Evolutionary conservation across 2,113 vertebrate genomes (phyloP).

Genomic region (Anguilla japonica): DNA sequence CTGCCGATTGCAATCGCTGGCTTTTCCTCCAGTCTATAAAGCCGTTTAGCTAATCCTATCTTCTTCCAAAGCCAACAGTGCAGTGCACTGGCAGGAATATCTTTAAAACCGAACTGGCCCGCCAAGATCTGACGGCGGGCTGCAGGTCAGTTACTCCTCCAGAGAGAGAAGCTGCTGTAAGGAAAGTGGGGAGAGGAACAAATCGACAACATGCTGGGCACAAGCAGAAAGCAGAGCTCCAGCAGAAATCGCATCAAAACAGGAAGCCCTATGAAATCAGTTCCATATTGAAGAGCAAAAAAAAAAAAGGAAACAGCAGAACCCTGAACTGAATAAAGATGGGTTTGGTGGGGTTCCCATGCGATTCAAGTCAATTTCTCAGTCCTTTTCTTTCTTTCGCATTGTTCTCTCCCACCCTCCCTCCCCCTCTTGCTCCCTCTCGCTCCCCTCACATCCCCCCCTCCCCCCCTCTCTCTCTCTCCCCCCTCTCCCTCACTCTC

Average conservation of each 20-base stretch:
- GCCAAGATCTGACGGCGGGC: not conserved
- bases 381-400: not conserved
- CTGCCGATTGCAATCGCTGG: too few species aligned
- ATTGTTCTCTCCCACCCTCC: constrained; percentile 28
- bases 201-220: not conserved
- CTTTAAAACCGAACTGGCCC: not conserved
- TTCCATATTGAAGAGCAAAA: not conserved
- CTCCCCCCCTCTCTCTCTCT: constrained; percentile 36
- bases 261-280: too few species aligned
- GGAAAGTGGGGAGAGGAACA: too few species aligned
- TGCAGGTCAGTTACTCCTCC: not conserved
- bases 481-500: constrained; percentile 25
- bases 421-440: too few species aligned
- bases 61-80: not conserved
- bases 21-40: not conserved
- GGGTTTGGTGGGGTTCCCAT: constrained; percentile 29
- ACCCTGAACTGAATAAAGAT: not conserved
- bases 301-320: not conserved
- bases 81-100: not conserved
- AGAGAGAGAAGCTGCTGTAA: not conserved
- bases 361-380: not conserved
- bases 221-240: not conserved
- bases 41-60: not conserved
- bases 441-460: constrained; percentile 5
- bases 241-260: not conserved